Base-by-base conservation (phyloP, 2,797 vertebrate genomes). In the Hyperoplus lanceolatus region DNA sequence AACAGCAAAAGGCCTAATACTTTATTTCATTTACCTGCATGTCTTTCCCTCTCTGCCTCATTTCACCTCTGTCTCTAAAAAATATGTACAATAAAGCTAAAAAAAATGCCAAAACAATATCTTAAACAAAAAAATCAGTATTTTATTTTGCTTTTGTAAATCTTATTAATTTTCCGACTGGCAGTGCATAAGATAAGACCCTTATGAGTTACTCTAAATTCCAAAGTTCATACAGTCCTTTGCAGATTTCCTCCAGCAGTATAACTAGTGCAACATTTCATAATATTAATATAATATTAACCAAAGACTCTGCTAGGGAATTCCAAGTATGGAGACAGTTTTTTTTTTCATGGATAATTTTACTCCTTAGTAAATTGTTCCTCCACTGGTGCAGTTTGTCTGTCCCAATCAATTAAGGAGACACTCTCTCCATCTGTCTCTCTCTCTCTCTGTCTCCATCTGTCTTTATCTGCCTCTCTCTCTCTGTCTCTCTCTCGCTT, bases 401-500 rank as follows among this genome's bases (percentile, higher is more conserved):
- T 60, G 55, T 60, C 50, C 18, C 51, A 54, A 51, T 79, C 63
- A 74, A 79, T 82, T 73, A 58, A 49, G n/a, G 12, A 69, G 18
- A 3, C 50, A 29, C 42, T 4, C 16, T 70, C 39, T 63, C 14
- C 39, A 11, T 10, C 6, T 43, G 10, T 39, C 15, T 18, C 6
- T 75, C 45, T 46, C 45, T 11, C 6, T 46, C 45, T 46, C 3
- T 15, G 13, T 16, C 7, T 4, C 4, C 15, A 29, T 2, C 29
- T 29, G 29, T 29, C 29, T 29, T 29, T 29, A 29, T 29, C 29
- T 29, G 21, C 21, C 29, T 29, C 29, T 29, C 29, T 29, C 29
- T 29, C 1, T 29, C 29, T 29, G 1, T 29, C 1, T 29, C 29
- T 29, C 29, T 29, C 29, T 29, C 29, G 2, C 29, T 29, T 3